These are phyloP conservation scores for Hemithea aestivaria DNA, from an alignment of 2,888 invertebrate genomes.

Conservation along the genomic window DNA sequence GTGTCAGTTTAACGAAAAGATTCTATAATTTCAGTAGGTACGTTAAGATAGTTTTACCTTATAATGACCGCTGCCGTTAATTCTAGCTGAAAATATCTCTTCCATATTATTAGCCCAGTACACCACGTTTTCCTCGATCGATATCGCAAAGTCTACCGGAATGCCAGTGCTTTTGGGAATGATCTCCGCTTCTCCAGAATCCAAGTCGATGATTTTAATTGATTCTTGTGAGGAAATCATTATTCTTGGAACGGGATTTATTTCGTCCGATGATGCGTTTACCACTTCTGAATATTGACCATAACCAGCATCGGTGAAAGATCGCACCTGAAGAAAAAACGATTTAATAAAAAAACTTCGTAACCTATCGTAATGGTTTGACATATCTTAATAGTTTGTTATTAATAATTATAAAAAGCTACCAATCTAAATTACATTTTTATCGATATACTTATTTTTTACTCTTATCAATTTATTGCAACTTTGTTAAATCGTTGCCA, in stretches of 20 bases:
- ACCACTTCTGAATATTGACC: slow-evolving; percentile 84
- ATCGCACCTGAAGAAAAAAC: slow-evolving; percentile 81
- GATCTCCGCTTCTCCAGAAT: slow-evolving; percentile 81
- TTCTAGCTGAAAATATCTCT: slow-evolving; percentile 82
- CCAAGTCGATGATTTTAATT: slow-evolving; percentile 87
- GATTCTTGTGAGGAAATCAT: slow-evolving; percentile 86
- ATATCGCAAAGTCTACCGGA: slow-evolving; percentile 83
- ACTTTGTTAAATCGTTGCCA: no score
- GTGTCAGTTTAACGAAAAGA: no score
- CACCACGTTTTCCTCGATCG: slow-evolving; percentile 84
- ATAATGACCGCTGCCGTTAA: slow-evolving; percentile 73
- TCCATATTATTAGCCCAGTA: slow-evolving; percentile 91
- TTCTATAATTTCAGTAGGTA: no score
- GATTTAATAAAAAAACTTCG: not conserved
- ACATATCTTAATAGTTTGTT: no score
- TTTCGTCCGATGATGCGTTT: slow-evolving; percentile 80
- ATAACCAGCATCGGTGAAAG: slow-evolving; percentile 87
- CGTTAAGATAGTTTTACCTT: slow-evolving; percentile 57
- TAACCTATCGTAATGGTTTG: no score
- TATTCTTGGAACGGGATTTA: slow-evolving; percentile 88
- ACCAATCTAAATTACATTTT: no score
- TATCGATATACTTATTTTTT: no score
- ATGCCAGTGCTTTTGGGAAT: slow-evolving; percentile 82
- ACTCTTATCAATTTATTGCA: no score
- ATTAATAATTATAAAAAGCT: no score